phyloP scores from a whole-genome alignment of 1,140 invertebrate species.

The Lethocerus indicus region DNA sequence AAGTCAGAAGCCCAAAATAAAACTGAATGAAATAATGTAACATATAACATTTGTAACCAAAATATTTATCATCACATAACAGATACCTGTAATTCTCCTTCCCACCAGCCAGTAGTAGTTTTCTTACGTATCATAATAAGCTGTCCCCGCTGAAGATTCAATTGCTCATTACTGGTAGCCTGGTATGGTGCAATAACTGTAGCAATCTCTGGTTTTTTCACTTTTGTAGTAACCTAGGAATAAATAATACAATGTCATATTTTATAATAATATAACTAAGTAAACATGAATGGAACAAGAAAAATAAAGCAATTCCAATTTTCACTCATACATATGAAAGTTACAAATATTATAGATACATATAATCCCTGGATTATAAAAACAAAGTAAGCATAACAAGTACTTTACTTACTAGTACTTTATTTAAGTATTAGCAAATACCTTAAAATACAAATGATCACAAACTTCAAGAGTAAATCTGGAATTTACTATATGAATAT shows the following conservation, averaged over 20 bases:
- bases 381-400: too few relatives aligned
- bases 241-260: neutral
- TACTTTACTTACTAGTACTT: too few relatives aligned
- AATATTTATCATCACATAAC: too few relatives aligned
- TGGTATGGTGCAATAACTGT: slow-evolving; percentile 77
- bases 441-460: too few relatives aligned
- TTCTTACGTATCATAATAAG: slow-evolving; percentile 92
- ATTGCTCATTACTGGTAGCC: slow-evolving; percentile 75
- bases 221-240: slow-evolving; percentile 19
- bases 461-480: neutral
- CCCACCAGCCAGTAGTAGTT: slow-evolving; percentile 95
- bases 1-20: neutral
- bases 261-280: neutral
- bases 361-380: too few relatives aligned
- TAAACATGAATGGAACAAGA: neutral
- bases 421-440: too few relatives aligned
- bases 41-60: too few relatives aligned
- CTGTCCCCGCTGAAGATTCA: slow-evolving; percentile 81
- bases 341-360: too few relatives aligned
- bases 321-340: neutral
- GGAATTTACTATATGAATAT: neutral
- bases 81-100: slow-evolving; percentile 82
- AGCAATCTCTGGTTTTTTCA: slow-evolving; percentile 73
- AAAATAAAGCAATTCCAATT: neutral
- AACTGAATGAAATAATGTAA: neutral